Percentiles rank a stretch among this genome's conserved stretches.
phyloP scores from a whole-genome alignment of 1,140 invertebrate genomes.

The Idris sp. region DNA sequence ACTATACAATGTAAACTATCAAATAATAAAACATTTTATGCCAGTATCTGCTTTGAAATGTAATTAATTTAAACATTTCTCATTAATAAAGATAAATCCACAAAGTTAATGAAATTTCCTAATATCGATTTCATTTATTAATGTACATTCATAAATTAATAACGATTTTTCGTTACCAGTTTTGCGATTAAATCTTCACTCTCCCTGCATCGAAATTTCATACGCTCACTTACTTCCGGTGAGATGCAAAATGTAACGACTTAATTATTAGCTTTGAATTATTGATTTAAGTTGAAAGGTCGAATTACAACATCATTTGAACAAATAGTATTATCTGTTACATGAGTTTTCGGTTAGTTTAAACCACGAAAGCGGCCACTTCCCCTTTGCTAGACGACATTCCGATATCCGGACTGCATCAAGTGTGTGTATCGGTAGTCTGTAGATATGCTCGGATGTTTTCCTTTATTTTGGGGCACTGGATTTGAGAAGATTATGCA shows the following conservation, averaged over 20 bases:
- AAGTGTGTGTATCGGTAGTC: slow-evolving; percentile 24
- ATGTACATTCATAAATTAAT: background rate
- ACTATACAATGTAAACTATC: too few species aligned
- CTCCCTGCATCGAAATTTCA: slow-evolving; percentile 8
- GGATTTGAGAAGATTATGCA: slow-evolving; percentile 29
- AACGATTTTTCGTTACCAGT: background rate
- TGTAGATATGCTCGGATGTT: too few species aligned
- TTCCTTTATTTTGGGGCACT: slow-evolving; percentile 23
- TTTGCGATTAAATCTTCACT: slow-evolving; percentile 12
- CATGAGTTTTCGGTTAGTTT: slow-evolving; percentile 24
- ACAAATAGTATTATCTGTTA: slow-evolving; percentile 31
- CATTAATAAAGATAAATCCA: too few species aligned
- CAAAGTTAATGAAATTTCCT: too few species aligned
- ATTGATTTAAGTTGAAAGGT: too few species aligned
- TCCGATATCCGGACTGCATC: slow-evolving; percentile 38
- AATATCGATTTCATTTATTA: too few species aligned
- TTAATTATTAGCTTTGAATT: slow-evolving; percentile 31
- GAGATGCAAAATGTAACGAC: slow-evolving; percentile 22
- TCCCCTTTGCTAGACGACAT: slow-evolving; percentile 16
- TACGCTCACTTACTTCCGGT: slow-evolving; percentile 13
- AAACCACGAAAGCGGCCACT: slow-evolving; percentile 20
- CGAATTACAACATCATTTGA: too few species aligned
- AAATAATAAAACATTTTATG: too few species aligned
- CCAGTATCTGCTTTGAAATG: too few species aligned
- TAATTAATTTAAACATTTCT: too few species aligned